phyloP scores from a whole-genome alignment of 2,797 vertebrate genomes.

The Thripadectes ignobilis region DNA sequence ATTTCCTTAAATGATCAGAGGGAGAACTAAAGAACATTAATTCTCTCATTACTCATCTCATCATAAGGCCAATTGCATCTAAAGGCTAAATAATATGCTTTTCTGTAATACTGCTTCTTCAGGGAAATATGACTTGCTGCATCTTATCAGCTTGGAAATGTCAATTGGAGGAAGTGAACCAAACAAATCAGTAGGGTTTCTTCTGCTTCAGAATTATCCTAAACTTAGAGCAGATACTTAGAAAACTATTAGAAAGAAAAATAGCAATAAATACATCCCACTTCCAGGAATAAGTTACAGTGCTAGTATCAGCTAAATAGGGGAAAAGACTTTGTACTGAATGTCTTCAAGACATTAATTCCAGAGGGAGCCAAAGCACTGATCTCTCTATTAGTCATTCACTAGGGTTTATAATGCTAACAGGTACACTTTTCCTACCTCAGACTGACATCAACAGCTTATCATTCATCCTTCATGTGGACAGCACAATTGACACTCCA shows the following conservation, averaged over 20 bases:
- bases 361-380: neutral
- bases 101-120: neutral
- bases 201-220: neutral
- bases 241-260: neutral
- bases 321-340: neutral
- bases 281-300: neutral
- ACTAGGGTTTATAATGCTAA: neutral
- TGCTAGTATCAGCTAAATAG: neutral
- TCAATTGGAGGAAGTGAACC: neutral
- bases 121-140: neutral
- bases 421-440: neutral
- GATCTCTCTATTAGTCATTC: neutral
- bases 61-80: neutral
- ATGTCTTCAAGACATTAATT: neutral
- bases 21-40: constrained; percentile 4
- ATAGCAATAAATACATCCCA: neutral
- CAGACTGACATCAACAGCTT: constrained; percentile 2
- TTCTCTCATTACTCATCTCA: neutral
- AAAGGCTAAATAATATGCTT: neutral
- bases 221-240: neutral
- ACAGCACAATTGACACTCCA: neutral
- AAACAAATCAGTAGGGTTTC: neutral
- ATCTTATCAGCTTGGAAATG: constrained; percentile 6
- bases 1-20: neutral
- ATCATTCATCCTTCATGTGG: neutral